A percentile compares a stretch with the other conserved stretches of the same genome.
Evolutionary conservation across 2,797 vertebrate species (phyloP).

Genomic region (Pachyuromys duprasi): DNA sequence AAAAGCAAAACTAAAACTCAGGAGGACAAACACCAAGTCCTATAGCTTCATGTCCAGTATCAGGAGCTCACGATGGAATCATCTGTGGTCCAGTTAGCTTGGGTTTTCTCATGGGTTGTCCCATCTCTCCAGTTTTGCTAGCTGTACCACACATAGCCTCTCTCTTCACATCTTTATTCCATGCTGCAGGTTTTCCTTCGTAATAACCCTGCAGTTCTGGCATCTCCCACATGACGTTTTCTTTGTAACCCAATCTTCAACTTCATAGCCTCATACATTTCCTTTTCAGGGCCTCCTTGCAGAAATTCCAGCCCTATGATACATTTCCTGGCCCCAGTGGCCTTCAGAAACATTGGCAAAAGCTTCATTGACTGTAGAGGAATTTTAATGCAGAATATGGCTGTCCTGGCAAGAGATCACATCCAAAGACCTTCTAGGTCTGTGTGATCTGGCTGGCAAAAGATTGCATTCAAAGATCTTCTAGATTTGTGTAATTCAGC

Average conservation of each 20-base stretch:
- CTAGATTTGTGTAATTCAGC: no score
- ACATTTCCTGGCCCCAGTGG: not conserved
- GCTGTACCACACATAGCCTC: not conserved
- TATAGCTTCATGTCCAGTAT: not conserved
- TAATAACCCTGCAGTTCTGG: not conserved
- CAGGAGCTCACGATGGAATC: not conserved
- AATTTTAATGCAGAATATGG: no score
- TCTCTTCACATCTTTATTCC: not conserved
- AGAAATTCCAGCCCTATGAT: not conserved
- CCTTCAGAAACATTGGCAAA: not conserved
- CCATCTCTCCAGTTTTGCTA: not conserved
- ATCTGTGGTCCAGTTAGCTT: not conserved
- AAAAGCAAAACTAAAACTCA: not conserved
- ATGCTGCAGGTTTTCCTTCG: not conserved
- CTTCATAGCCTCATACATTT: not conserved
- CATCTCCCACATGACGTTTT: not conserved
- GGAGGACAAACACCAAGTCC: not conserved
- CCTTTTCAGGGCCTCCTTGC: not conserved
- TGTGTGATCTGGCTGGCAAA: no score
- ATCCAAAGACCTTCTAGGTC: no score
- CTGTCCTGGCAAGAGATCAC: no score
- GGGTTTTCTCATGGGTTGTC: no score
- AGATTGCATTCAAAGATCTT: no score
- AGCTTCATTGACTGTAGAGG: not conserved
- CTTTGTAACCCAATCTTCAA: not conserved